Conservation (phyloP, 2,113 vertebrate genomes). For the Austrofundulus limnaeus region DNA sequence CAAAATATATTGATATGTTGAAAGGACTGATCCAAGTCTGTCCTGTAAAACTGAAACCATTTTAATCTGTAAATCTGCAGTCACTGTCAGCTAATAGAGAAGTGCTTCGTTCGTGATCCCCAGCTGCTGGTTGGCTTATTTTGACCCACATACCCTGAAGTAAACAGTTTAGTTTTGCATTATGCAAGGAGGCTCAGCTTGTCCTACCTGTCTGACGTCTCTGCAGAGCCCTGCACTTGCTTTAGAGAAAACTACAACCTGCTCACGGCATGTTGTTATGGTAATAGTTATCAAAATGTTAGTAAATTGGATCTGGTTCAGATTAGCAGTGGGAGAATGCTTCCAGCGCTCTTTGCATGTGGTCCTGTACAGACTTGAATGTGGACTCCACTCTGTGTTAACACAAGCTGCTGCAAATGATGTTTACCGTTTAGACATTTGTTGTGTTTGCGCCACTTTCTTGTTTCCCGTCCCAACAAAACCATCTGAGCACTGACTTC, state of each 20-base stretch:
- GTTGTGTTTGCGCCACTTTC: conserved; percentile 6
- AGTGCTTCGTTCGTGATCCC: too few species aligned
- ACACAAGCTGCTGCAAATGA: neutral
- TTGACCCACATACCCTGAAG: conserved; percentile 19
- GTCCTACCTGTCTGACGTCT: conserved; percentile 45
- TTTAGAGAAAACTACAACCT: neutral
- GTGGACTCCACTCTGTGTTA: neutral
- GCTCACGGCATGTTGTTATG: neutral
- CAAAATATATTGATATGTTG: too few species aligned
- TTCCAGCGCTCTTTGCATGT: neutral
- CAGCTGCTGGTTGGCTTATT: conserved; percentile 10
- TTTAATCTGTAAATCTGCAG: neutral
- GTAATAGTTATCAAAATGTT: conserved; percentile 10
- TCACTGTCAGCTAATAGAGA: too few species aligned
- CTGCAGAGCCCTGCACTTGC: neutral
- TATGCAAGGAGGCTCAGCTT: neutral
- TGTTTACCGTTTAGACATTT: neutral
- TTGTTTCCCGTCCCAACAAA: neutral
- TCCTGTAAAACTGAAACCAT: too few species aligned
- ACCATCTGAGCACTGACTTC: neutral
- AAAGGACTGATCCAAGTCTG: too few species aligned
- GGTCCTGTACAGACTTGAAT: neutral
- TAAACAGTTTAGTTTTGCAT: neutral
- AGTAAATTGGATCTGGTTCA: neutral
- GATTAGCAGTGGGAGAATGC: conserved; percentile 10